Evolutionary conservation across 2,113 vertebrate species (phyloP).

Genomic region (Cynopterus brachyotis): DNA sequence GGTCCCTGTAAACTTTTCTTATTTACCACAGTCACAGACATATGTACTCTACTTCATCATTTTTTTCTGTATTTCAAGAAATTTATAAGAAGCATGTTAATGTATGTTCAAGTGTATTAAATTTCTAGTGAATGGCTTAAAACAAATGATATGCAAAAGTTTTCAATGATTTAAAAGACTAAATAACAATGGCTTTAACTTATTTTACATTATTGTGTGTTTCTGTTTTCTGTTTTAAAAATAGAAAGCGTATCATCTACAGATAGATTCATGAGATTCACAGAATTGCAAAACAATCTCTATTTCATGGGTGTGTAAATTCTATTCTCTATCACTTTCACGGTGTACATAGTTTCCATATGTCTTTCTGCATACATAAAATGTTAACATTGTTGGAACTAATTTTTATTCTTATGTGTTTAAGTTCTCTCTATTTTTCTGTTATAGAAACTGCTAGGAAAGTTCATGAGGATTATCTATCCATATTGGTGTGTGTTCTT

Average conservation of each 20-base stretch:
- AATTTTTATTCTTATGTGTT: neutral
- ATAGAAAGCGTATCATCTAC: neutral
- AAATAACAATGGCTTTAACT: neutral
- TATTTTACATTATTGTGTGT: neutral
- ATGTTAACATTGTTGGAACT: neutral
- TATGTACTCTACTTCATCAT: neutral
- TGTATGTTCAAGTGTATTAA: neutral
- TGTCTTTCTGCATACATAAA: neutral
- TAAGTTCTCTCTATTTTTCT: neutral
- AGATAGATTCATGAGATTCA: neutral
- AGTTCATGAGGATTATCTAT: neutral
- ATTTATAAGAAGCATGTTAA: neutral
- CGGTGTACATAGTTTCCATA: neutral
- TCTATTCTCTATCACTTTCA: neutral
- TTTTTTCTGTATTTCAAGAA: neutral
- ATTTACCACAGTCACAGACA: neutral
- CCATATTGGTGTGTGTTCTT: neutral
- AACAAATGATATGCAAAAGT: neutral
- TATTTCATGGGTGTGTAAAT: neutral
- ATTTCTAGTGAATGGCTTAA: neutral
- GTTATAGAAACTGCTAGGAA: neutral
- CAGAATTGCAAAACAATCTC: neutral
- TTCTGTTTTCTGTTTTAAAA: neutral
- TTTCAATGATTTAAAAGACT: neutral
- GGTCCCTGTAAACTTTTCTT: neutral